Conservation (phyloP, 2,888 invertebrate genomes). For the Cantharis rustica region DNA sequence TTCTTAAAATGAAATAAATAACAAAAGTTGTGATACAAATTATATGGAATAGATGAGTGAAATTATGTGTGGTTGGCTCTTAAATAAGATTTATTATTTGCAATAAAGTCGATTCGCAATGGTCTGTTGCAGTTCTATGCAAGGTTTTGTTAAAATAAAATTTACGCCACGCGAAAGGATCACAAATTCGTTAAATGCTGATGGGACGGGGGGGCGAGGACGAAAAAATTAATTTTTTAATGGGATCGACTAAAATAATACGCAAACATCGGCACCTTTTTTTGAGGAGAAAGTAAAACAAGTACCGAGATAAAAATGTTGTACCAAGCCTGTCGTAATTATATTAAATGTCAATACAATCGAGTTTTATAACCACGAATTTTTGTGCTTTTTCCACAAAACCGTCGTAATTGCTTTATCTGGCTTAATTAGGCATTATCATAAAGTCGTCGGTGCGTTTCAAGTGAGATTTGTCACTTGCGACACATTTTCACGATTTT, state of each 20-base stretch:
- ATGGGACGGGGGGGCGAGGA: not conserved
- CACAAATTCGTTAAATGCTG: constrained; percentile 14
- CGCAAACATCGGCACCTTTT: not conserved
- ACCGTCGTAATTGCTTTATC: not conserved
- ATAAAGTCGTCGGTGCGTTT: constrained; percentile 8
- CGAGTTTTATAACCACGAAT: constrained; percentile 10
- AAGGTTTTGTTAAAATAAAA: constrained; percentile 16
- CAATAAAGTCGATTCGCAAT: constrained; percentile 42
- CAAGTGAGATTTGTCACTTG: constrained; percentile 6
- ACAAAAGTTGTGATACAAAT: constrained; percentile 28
- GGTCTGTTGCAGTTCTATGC: constrained; percentile 40
- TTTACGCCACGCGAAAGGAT: constrained; percentile 20
- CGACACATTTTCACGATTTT: not conserved
- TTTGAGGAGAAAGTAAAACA: constrained; percentile 2
- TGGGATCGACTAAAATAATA: not conserved
- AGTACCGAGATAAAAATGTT: not conserved
- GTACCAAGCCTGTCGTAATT: not conserved
- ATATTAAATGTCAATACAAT: constrained; percentile 13
- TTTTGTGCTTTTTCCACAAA: constrained; percentile 10
- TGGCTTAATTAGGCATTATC: not conserved
- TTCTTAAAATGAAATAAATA: constrained; percentile 29
- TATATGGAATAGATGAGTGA: constrained; percentile 27
- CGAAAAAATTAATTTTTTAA: not conserved
- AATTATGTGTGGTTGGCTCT: constrained; percentile 39
- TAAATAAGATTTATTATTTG: constrained; percentile 42